A percentile compares a stretch with the other conserved stretches of the same genome.
Conservation (phyloP, 1,140 invertebrate genomes). For the Alviniconcha marisindica region DNA sequence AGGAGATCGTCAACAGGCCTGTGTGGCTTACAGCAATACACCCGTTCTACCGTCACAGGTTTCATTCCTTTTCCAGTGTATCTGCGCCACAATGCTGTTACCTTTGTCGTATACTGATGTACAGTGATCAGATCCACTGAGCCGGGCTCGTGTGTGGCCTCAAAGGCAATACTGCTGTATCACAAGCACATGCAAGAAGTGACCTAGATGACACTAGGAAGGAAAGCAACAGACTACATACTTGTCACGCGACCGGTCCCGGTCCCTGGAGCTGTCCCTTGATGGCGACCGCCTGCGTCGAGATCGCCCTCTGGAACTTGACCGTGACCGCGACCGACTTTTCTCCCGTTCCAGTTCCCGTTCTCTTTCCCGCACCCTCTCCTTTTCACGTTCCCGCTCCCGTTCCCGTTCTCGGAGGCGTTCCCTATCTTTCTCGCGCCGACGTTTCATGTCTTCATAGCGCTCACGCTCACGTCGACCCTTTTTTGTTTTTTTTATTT, state of each 20-base stretch:
- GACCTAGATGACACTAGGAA: background rate
- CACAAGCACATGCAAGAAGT: too few species aligned
- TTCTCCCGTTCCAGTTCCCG: conserved; percentile 44
- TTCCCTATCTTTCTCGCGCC: conserved; percentile 69
- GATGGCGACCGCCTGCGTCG: conserved; percentile 68
- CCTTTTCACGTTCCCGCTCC: conserved; percentile 56
- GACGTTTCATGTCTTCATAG: conserved; percentile 59
- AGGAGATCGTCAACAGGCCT: too few species aligned
- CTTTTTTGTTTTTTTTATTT: conserved; percentile 60
- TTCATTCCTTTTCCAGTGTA: too few species aligned
- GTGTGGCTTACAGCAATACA: too few species aligned
- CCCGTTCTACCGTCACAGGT: too few species aligned
- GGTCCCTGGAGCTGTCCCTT: conserved; percentile 57
- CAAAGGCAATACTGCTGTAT: too few species aligned
- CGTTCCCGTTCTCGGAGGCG: conserved; percentile 61
- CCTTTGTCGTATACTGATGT: too few species aligned
- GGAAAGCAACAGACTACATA: background rate
- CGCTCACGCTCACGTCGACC: conserved; percentile 54
- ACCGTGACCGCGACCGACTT: conserved; percentile 62
- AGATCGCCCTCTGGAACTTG: conserved; percentile 62
- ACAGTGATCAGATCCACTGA: too few species aligned
- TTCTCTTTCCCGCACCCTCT: conserved; percentile 51
- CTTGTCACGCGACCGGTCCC: conserved; percentile 84
- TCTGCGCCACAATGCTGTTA: too few species aligned
- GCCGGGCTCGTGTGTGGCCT: too few species aligned